These are phyloP conservation scores for Antechinus flavipes DNA, from an alignment of 2,113 vertebrate genomes.

Conservation along the genomic window DNA sequence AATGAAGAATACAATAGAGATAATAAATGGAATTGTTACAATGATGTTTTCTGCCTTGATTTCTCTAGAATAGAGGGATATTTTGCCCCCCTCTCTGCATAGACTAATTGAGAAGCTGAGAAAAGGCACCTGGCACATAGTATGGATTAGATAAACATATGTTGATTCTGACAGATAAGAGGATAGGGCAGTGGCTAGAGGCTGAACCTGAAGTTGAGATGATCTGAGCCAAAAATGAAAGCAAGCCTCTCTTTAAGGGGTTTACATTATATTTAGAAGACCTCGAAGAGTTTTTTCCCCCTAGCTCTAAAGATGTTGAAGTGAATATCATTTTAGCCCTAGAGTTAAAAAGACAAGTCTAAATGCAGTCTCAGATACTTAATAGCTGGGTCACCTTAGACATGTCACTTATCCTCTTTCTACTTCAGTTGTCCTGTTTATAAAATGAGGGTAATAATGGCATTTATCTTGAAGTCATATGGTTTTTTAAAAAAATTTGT, in stretches of 20 bases:
- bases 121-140: background rate
- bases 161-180: background rate
- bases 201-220: background rate
- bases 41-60: background rate
- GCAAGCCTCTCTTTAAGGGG: background rate
- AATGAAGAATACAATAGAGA: constrained; percentile 7
- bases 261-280: background rate
- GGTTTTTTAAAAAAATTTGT: background rate
- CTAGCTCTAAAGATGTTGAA: background rate
- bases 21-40: background rate
- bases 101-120: constrained; percentile 8
- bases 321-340: background rate
- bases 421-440: background rate
- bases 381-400: background rate
- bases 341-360: background rate
- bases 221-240: background rate
- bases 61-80: background rate
- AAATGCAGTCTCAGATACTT: background rate
- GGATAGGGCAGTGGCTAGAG: background rate
- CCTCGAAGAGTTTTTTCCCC: background rate
- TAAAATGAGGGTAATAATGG: background rate
- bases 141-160: background rate
- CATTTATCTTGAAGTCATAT: background rate
- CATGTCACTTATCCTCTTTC: background rate
- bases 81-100: background rate